Evolutionary conservation across 2,888 invertebrate species (phyloP), one percentile per base, ranked within the genome.

Genomic region (Eupithecia exiguata): DNA sequence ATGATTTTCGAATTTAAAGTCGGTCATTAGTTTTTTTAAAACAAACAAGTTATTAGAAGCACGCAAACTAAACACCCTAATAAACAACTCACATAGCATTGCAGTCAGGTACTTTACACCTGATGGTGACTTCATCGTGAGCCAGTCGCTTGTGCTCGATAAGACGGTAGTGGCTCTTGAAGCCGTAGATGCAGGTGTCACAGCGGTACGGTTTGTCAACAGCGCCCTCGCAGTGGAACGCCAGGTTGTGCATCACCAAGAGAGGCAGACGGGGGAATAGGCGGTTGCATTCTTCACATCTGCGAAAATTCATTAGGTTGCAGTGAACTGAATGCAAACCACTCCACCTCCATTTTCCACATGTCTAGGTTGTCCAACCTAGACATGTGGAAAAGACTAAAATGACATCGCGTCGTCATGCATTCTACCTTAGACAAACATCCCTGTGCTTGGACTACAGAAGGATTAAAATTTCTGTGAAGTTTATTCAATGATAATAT

Each of bases 271-370:
- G 92, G 61, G 93, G 89, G 83, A 95, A 96, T 2, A 92, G 87
- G 81, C 95, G 94, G 36, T 88, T 86, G 85, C 96, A 96, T 65
- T 92, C 89, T 62, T 94, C 92, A 83, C 96, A 96, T 82, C 95
- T 86, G 79, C n/a, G 12, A 10, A 38, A 35, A 35, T 35, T 35
- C 49, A 53, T 21, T 21, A 21, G 21, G 21, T 53, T 53, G 49
- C 49, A 53, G 21, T 53, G 5, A 53, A 53, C 49, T 53, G 49
- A 53, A 53, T 10, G 21, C 4, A n/a, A 53, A 53, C 10, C 10
- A 21, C 10, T n/a, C n/a, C n/a, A n/a, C n/a, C n/a, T n/a, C n/a
- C n/a, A n/a, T n/a, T n/a, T n/a, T n/a, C n/a, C n/a, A n/a, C n/a
- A n/a, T n/a, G n/a, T n/a, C n/a, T n/a, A 21, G 21, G 49, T 21